Conservation (phyloP, 2,113 vertebrate species). For the Corythoichthys intestinalis region DNA sequence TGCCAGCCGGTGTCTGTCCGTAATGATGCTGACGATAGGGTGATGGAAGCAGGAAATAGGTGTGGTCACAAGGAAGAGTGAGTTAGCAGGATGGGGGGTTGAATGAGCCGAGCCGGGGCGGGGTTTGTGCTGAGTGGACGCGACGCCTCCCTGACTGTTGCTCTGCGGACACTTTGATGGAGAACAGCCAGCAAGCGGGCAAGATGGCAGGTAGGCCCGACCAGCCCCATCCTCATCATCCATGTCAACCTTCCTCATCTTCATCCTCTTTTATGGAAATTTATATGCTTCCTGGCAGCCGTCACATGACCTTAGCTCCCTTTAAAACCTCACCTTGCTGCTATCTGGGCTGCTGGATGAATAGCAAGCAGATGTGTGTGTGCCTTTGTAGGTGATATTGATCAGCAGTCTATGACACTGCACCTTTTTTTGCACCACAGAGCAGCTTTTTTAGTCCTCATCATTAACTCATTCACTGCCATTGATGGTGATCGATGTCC, state of each 20-base stretch:
- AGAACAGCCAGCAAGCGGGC: slow-evolving; percentile 47
- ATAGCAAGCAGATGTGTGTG: not conserved
- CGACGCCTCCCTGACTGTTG: slow-evolving; percentile 17
- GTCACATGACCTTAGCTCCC: slow-evolving; percentile 6
- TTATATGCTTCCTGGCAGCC: slow-evolving; percentile 5
- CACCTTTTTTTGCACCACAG: not conserved
- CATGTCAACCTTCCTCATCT: not conserved
- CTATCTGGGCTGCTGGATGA: not conserved
- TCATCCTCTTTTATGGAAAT: not conserved
- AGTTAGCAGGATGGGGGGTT: slow-evolving; percentile 33
- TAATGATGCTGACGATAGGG: too few relatives aligned
- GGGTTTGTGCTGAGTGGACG: slow-evolving; percentile 28
- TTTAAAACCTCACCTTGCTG: not conserved
- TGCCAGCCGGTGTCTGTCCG: not conserved
- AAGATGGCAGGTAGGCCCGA: slow-evolving; percentile 72
- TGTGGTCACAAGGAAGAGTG: slow-evolving; percentile 11
- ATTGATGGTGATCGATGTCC: too few relatives aligned
- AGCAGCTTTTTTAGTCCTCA: too few relatives aligned
- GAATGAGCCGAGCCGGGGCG: slow-evolving; percentile 29
- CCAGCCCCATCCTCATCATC: slow-evolving; percentile 25
- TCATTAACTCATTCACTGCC: too few relatives aligned
- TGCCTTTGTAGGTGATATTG: not conserved
- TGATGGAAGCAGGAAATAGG: slow-evolving; percentile 29
- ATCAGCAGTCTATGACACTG: not conserved
- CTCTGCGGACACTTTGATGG: slow-evolving; percentile 44